These are phyloP conservation scores for Lacerta agilis DNA, from an alignment of 2,797 vertebrate genomes.

Conservation along the genomic window DNA sequence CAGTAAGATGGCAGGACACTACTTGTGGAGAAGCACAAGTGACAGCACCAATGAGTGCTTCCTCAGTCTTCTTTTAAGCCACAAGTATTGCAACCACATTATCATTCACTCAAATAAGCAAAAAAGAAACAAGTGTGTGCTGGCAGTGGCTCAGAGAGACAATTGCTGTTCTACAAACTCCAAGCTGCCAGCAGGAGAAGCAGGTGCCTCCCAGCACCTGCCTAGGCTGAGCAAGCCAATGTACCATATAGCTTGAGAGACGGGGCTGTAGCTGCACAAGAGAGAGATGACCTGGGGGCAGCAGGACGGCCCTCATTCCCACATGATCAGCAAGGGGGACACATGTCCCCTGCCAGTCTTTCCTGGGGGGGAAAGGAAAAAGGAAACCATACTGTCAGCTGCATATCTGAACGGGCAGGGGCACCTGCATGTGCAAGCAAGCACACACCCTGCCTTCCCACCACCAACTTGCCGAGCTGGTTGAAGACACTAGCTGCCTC, in stretches of 20 bases:
- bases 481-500: constrained; percentile 9
- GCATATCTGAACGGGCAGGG: constrained; percentile 27
- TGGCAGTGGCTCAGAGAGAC: not conserved
- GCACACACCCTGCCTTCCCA: not conserved
- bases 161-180: constrained; percentile 1
- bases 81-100: not conserved
- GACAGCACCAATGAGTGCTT: not conserved
- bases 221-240: not conserved
- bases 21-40: not conserved
- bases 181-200: not conserved
- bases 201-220: not conserved
- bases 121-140: constrained; percentile 16
- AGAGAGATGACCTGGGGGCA: not conserved
- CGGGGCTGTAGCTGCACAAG: constrained; percentile 14
- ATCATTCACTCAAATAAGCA: fast-evolving
- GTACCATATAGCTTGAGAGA: constrained; percentile 8
- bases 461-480: fast-evolving
- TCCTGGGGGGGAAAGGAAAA: no score
- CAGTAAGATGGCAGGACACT: not conserved
- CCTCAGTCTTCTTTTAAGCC: not conserved
- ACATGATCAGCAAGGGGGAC: not conserved
- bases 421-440: constrained; percentile 49
- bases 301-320: not conserved
- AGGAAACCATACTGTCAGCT: constrained; percentile 1
- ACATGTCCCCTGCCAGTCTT: no score